Evolutionary conservation across 2,888 invertebrate genomes (phyloP).

Genomic region (Thymelicus lineola): DNA sequence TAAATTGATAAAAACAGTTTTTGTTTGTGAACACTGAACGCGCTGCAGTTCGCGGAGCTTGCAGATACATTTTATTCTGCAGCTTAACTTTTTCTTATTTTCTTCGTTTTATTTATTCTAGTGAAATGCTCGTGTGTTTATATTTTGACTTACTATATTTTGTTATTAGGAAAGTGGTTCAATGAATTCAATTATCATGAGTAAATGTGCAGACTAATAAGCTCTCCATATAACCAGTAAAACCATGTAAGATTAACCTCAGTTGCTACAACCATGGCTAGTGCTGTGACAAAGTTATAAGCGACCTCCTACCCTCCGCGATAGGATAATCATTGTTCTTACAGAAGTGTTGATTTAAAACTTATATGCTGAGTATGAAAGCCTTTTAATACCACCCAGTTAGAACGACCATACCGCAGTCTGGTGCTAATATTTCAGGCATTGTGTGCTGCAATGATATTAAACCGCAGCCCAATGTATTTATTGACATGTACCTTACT

Average conservation of each 20-base stretch:
- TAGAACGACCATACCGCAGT: neutral
- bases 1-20: slow-evolving; percentile 32
- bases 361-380: too few relatives aligned
- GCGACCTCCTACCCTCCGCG: too few relatives aligned
- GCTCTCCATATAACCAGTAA: too few relatives aligned
- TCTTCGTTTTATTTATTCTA: neutral
- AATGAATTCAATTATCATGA: too few relatives aligned
- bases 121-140: neutral
- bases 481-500: slow-evolving; percentile 15
- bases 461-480: slow-evolving; percentile 37
- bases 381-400: neutral
- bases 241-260: too few relatives aligned
- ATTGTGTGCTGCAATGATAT: slow-evolving; percentile 12
- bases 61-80: slow-evolving; percentile 1
- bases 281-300: too few relatives aligned
- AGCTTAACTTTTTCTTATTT: slow-evolving; percentile 1
- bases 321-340: too few relatives aligned
- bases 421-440: neutral
- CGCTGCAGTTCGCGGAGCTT: slow-evolving; percentile 8
- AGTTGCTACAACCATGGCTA: too few relatives aligned
- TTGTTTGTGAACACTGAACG: slow-evolving; percentile 24
- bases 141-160: neutral
- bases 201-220: too few relatives aligned
- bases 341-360: too few relatives aligned
- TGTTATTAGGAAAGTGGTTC: neutral